Evolutionary conservation across 2,113 vertebrate genomes (phyloP).

Genomic region (Antechinus stuartii): DNA sequence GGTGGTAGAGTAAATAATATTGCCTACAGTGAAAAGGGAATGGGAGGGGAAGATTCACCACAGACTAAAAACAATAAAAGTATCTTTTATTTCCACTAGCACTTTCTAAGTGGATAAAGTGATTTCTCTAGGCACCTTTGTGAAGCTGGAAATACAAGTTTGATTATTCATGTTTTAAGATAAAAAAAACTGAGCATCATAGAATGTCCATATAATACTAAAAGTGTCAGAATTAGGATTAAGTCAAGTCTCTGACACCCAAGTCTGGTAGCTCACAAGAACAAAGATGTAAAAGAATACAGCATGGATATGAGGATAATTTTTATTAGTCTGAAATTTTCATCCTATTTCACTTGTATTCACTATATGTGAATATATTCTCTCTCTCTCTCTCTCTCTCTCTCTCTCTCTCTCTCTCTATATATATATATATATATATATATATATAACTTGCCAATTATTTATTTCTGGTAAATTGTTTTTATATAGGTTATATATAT

Average conservation of each 20-base stretch:
- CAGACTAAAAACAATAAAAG: neutral
- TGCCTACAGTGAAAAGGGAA: slow-evolving; percentile 14
- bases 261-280: neutral
- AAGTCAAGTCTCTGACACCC: neutral
- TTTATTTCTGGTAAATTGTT: too few relatives aligned
- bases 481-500: too few relatives aligned
- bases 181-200: neutral
- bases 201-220: neutral
- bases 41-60: neutral
- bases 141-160: neutral
- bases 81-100: neutral
- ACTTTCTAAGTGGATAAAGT: neutral
- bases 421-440: too few relatives aligned
- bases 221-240: neutral
- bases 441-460: too few relatives aligned
- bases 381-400: too few relatives aligned
- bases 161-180: neutral
- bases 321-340: neutral
- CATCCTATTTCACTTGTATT: neutral
- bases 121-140: neutral
- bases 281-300: neutral
- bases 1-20: neutral
- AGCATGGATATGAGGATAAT: neutral
- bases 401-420: too few relatives aligned
- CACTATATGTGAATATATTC: too few relatives aligned